Base-by-base conservation (phyloP, 1,140 invertebrate species). In the Diploscapter pachys region DNA sequence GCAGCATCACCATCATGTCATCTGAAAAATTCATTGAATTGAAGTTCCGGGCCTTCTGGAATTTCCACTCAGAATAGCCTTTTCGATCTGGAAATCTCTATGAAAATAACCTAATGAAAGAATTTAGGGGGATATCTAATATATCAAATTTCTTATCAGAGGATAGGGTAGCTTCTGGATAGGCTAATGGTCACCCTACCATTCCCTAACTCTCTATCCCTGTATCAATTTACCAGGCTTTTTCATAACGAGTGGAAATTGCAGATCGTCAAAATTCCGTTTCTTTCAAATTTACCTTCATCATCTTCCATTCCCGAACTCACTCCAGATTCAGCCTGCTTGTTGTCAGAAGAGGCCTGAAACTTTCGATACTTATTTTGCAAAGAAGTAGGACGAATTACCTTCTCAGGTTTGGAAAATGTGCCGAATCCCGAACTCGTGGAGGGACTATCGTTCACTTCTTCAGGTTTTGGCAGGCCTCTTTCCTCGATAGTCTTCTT, bases 1-100 rank as follows among this genome's bases (percentile, higher is more conserved):
- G 76, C 5, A 78, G 57, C 3, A 59, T 59, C 48, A 65, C 53
- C 54, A 63, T 64, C 31, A 74, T 69, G 63, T 68, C 66, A 48
- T 74, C 73, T 74, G 56, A 11, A 74, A 74, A 56, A 9, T 59
- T 69, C 4, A 57, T 31, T 1, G 31, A 31, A 31, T 31, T 31
- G 1, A 31, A 31, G 31, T 31, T 31, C 31, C 31, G 31, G 31
- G 31, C 31, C 31, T 31, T 31, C 31, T 31, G 31, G 31, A 31
- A 31, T 31, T 31, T 1, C 31, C 31, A 31, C 31, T 31, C 1
- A 1, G 31, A 31, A 31, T 31, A 31, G 31, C 31, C 31, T 31
- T 31, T 31, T 31, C 31, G 31, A 31, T 31, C 31, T 31, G 31
- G 1, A 31, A 31, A 31, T 31, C 31, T 31, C 13, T 6, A 11